phyloP scores from a whole-genome alignment of 2,113 vertebrate species.

The Polypterus senegalus region DNA sequence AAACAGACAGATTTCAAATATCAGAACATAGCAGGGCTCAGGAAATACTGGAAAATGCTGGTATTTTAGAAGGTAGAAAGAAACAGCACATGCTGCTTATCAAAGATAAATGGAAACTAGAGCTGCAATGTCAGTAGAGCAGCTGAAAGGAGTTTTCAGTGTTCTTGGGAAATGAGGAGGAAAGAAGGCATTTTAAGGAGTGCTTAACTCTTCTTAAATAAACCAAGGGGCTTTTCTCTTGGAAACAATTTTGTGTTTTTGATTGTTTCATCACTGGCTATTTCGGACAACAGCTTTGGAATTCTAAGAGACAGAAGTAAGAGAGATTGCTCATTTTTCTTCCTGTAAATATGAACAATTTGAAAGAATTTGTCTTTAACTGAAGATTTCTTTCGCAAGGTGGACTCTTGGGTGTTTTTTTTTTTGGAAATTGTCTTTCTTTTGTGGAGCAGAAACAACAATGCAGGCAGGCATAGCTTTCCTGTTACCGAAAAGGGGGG shows the following conservation, averaged over 20 bases:
- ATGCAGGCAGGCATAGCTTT: neutral
- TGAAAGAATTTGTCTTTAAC: neutral
- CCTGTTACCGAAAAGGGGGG: no score
- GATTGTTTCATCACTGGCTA: no score
- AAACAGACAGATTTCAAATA: neutral
- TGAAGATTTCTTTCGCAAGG: conserved; percentile 11
- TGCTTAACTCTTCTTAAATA: no score
- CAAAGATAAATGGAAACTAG: conserved; percentile 15
- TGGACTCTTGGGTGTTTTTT: conserved; percentile 5
- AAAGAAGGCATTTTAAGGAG: no score
- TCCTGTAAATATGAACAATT: neutral
- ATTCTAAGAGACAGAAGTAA: no score
- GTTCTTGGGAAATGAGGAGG: no score
- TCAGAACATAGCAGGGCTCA: neutral
- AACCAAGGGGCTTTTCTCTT: no score
- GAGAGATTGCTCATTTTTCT: neutral
- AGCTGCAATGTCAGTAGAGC: neutral
- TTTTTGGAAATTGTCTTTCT: conserved; percentile 9
- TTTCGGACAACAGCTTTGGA: no score
- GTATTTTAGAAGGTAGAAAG: conserved; percentile 21
- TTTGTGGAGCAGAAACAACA: neutral
- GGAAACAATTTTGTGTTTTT: no score
- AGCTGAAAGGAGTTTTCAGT: no score
- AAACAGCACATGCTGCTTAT: conserved; percentile 28
- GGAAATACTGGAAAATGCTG: conserved; percentile 21